phyloP scores from a whole-genome alignment of 2,888 invertebrate genomes.

The Eugnorisma glareosa region DNA sequence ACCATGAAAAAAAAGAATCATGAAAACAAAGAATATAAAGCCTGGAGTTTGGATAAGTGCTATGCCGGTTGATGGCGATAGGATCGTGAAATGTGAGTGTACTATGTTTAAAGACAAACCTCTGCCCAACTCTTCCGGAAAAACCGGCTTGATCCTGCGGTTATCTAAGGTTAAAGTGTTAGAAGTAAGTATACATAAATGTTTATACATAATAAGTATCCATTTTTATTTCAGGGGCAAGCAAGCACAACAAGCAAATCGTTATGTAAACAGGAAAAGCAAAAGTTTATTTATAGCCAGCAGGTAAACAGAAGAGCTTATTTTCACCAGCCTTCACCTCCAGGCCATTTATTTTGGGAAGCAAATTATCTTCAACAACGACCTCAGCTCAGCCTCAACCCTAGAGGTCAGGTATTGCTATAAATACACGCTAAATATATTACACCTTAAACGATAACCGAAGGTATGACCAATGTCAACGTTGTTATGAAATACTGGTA shows the following conservation, averaged over 20 bases:
- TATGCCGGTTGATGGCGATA: background rate
- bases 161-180: background rate
- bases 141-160: background rate
- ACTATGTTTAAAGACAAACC: background rate
- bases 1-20: background rate
- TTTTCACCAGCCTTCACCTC: slow-evolving; percentile 55
- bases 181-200: background rate
- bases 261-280: slow-evolving; percentile 3
- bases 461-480: slow-evolving; percentile 51
- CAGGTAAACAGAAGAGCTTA: slow-evolving; percentile 26
- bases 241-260: background rate
- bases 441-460: slow-evolving; percentile 45
- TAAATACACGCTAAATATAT: slow-evolving; percentile 57
- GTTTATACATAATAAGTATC: background rate
- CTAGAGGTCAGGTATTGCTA: slow-evolving; percentile 43
- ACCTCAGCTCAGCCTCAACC: slow-evolving; percentile 48
- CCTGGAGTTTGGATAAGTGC: background rate
- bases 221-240: background rate
- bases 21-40: background rate
- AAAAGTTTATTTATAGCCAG: slow-evolving; percentile 27
- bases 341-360: slow-evolving; percentile 48
- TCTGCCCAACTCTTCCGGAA: background rate
- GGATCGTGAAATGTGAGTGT: no score
- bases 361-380: slow-evolving; percentile 47
- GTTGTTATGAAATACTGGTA: slow-evolving; percentile 60